phyloP scores from a whole-genome alignment of 2,888 invertebrate genomes.

The Caenorhabditis afra region DNA sequence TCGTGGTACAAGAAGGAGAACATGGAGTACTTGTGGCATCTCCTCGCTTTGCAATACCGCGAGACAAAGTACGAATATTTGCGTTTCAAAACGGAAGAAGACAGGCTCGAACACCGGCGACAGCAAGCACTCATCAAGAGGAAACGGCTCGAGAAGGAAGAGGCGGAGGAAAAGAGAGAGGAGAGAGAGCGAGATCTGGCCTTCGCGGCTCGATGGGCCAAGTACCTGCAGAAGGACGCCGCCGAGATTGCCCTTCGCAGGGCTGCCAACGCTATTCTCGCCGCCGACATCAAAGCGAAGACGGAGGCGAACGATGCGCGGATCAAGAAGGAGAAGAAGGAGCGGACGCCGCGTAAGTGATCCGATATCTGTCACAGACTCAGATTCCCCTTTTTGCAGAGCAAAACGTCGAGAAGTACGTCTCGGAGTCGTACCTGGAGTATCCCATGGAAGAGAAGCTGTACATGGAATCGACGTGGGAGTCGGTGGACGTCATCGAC shows the following conservation, averaged over 20 bases:
- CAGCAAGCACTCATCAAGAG: too few species aligned
- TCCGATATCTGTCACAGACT: too few species aligned
- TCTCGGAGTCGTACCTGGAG: conserved; percentile 5
- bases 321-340: not conserved
- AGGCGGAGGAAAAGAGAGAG: not conserved
- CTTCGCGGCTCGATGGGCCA: not conserved
- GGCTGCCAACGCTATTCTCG: not conserved
- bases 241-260: not conserved
- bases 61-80: too few species aligned
- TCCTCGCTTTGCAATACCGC: too few species aligned
- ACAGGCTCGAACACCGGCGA: too few species aligned
- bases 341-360: not conserved
- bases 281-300: not conserved
- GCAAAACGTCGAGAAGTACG: conserved; percentile 19
- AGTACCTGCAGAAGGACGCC: not conserved
- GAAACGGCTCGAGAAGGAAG: too few species aligned
- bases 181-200: too few species aligned
- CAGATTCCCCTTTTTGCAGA: too few species aligned
- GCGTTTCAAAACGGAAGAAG: too few species aligned
- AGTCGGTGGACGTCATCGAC: conserved; percentile 23
- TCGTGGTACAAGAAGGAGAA: too few species aligned
- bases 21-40: too few species aligned
- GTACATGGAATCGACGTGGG: not conserved
- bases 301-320: not conserved
- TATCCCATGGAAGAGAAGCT: not conserved